Base-by-base conservation (phyloP, 2,113 vertebrate species). In the Pluvialis apricaria region DNA sequence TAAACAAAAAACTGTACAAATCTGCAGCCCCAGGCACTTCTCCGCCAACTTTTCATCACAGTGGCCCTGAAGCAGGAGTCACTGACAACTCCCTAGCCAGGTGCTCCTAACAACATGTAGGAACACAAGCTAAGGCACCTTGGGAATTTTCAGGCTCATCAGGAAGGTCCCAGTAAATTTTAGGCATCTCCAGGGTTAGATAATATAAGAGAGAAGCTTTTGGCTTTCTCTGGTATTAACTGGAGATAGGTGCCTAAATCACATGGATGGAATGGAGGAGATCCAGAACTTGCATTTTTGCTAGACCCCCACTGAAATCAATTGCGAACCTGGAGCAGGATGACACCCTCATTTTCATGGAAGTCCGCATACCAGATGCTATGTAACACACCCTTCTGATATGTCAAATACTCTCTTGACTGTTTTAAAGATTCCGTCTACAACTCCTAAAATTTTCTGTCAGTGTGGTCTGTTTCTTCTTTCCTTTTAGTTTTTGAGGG, bases 11-110 rank as follows among this genome's bases (percentile, higher is more conserved):
- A 36, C 20, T 54, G 11, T 28, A 88, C 12, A 76, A 83, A 92
- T 15, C 25, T 77, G 32, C 17, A 83, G 68, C 79, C 71, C 32
- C 54, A 69, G 68, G 91, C 91, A 70, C 24, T 92, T 80, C 31
- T 92, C 75, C 45, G 45, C 45, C 19, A 92, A 89, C 71, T 83
- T 95, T 86, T 95, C 71, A 90, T 86, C 79, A 34, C 71, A 70
- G 45, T 72, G 58, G 58, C 72, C 86, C 38, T 86, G 61, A 77
- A 93, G n/a, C 38, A 62, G 68, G 15, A 77, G 42, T 34, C 58
- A 44, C 54, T 36, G 66, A 52, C 82, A 90, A 11, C 42, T 86
- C 19, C 13, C 17, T 34, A 69, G n/a, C 44, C 82, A 88, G 86
- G 62, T 93, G 88, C 64, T 92, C 64, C 60, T 69, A 73, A 38